phyloP scores from a whole-genome alignment of 2,113 vertebrate genomes.

The Hemichromis elongatus region DNA sequence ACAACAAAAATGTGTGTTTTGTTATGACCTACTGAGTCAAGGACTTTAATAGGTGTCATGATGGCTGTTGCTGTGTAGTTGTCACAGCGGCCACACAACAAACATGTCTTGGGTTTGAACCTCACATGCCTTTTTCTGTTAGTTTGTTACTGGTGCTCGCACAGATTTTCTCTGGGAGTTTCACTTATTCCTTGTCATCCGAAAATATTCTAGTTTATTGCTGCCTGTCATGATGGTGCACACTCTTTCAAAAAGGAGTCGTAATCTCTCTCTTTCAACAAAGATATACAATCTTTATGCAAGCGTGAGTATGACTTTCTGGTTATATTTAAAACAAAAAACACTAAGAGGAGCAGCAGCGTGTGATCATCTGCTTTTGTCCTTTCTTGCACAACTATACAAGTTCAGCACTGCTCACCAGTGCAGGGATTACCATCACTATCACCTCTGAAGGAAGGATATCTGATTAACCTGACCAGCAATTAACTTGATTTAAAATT shows the following conservation, averaged over 20 bases:
- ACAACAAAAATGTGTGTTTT: neutral
- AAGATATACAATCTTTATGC: neutral
- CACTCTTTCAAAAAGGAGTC: neutral
- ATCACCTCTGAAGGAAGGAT: fast-evolving
- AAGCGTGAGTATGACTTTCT: neutral
- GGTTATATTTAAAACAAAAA: neutral
- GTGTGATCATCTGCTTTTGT: neutral
- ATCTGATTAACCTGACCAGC: neutral
- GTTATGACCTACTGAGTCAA: neutral
- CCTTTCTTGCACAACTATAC: neutral
- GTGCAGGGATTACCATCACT: neutral
- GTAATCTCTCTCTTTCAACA: neutral
- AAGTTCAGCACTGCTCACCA: neutral
- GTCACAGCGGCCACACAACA: neutral
- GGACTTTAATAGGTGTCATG: neutral
- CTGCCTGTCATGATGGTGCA: neutral
- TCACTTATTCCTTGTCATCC: neutral
- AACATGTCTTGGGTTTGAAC: neutral
- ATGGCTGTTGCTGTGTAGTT: neutral
- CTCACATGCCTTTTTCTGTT: fast-evolving
- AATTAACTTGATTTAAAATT: neutral
- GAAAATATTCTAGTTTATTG: neutral
- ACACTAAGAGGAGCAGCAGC: neutral
- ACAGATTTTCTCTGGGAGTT: neutral
- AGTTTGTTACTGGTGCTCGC: neutral